These are phyloP conservation scores for Brachyptera risi DNA, from an alignment of 2,888 invertebrate genomes.

Conservation along the genomic window DNA sequence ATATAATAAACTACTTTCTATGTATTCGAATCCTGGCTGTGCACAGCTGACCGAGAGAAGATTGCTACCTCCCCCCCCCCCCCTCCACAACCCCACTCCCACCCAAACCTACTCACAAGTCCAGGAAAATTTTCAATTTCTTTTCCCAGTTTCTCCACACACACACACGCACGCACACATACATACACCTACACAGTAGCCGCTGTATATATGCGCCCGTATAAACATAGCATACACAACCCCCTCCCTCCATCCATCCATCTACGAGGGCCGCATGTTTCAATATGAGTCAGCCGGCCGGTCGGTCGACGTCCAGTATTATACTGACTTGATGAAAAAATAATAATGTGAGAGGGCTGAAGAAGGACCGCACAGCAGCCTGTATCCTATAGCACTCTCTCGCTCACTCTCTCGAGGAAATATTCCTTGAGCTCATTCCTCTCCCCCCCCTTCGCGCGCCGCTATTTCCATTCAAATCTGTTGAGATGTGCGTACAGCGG, in stretches of 20 bases:
- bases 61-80: conserved; percentile 19
- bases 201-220: conserved; percentile 20
- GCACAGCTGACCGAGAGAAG: conserved; percentile 23
- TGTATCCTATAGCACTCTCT: not conserved
- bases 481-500: not conserved
- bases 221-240: conserved; percentile 16
- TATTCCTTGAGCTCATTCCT: not conserved
- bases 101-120: conserved; percentile 14
- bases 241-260: not conserved
- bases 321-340: conserved; percentile 22
- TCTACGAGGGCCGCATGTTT: conserved; percentile 14
- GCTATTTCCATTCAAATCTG: no score
- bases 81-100: not conserved
- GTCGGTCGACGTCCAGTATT: conserved; percentile 5
- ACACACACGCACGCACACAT: no score
- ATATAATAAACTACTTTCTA: conserved; percentile 18
- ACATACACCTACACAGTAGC: not conserved
- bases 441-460: no score
- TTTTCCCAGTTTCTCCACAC: conserved; percentile 26
- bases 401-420: no score
- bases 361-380: not conserved
- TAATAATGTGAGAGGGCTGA: conserved; percentile 21
- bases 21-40: conserved; percentile 21
- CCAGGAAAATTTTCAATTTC: conserved; percentile 33
- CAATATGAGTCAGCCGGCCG: conserved; percentile 16